A percentile compares a stretch with the other conserved stretches of the same genome.
These are phyloP conservation scores for Porites australiensis DNA, from an alignment of 64 coral and sea anemone genomes.

Conservation along the genomic window DNA sequence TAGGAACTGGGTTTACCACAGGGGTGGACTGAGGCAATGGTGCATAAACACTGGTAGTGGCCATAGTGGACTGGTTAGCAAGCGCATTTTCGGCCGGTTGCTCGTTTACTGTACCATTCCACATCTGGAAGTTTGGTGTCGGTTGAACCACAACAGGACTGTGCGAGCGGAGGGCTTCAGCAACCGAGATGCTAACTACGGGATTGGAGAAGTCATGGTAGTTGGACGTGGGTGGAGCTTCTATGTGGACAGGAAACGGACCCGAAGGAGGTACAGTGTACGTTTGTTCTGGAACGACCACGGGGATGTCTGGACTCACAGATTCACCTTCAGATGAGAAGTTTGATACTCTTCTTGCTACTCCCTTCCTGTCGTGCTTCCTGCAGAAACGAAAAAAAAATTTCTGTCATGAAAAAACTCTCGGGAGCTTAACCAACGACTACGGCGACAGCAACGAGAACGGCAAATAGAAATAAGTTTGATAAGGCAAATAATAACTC, in stretches of 20 bases:
- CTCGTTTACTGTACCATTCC: slow-evolving; percentile 31
- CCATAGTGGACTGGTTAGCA: slow-evolving; percentile 22
- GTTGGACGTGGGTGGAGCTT: slow-evolving; percentile 20
- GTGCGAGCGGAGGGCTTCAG: slow-evolving; percentile 27
- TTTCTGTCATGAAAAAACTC: too few relatives aligned
- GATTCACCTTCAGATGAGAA: slow-evolving; percentile 39
- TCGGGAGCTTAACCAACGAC: too few relatives aligned
- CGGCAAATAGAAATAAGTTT: too few relatives aligned
- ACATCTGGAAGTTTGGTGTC: not conserved
- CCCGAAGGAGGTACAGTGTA: not conserved
- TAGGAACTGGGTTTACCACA: not conserved
- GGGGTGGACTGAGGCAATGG: slow-evolving; percentile 4
- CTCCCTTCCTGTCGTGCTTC: slow-evolving; percentile 86
- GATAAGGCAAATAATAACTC: too few relatives aligned
- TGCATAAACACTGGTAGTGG: not conserved
- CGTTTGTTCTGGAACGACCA: slow-evolving; percentile 42
- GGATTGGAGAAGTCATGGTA: slow-evolving; percentile 42
- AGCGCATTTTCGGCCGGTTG: not conserved
- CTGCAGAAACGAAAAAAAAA: slow-evolving; percentile 9
- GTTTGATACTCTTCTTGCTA: slow-evolving; percentile 70
- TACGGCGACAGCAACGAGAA: too few relatives aligned
- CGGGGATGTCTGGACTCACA: slow-evolving; percentile 61
- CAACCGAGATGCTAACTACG: slow-evolving; percentile 21
- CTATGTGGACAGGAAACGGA: slow-evolving; percentile 22
- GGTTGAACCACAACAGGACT: slow-evolving; percentile 40